These are phyloP conservation scores for Notarius quadriscutis DNA, from an alignment of 2,113 vertebrate species.

Conservation along the genomic window DNA sequence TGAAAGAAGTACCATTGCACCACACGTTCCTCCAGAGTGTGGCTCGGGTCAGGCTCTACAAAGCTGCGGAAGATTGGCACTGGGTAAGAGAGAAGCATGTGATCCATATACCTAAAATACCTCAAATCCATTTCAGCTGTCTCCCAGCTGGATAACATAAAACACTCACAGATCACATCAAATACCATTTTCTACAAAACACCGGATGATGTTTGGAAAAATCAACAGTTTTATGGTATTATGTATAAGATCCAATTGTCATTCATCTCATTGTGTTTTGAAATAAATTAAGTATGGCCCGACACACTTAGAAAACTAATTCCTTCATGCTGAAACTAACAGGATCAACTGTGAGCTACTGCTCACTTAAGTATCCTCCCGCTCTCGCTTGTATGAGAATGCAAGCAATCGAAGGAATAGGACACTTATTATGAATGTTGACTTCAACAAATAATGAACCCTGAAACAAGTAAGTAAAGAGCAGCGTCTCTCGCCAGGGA, in stretches of 20 bases:
- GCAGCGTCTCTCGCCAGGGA: too few species aligned
- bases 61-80: conserved; percentile 75
- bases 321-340: too few species aligned
- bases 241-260: not conserved
- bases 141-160: conserved; percentile 2
- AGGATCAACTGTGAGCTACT: too few species aligned
- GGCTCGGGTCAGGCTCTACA: conserved; percentile 93
- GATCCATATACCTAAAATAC: not conserved
- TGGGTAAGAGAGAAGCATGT: not conserved
- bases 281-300: too few species aligned
- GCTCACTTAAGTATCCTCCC: too few species aligned
- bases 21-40: conserved; percentile 94
- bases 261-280: too few species aligned
- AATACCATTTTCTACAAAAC: not conserved
- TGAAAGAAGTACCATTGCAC: conserved; percentile 98
- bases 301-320: too few species aligned
- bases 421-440: too few species aligned
- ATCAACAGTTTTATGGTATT: not conserved
- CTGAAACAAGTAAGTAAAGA: too few species aligned
- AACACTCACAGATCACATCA: not conserved
- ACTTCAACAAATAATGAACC: too few species aligned
- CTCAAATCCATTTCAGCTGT: not conserved
- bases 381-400: too few species aligned
- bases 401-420: too few species aligned
- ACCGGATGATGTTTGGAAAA: not conserved